A percentile compares a stretch with the other conserved stretches of the same genome.
These are phyloP conservation scores for Dugesia japonica DNA, from an alignment of 2,888 invertebrate genomes.

Conservation along the genomic window DNA sequence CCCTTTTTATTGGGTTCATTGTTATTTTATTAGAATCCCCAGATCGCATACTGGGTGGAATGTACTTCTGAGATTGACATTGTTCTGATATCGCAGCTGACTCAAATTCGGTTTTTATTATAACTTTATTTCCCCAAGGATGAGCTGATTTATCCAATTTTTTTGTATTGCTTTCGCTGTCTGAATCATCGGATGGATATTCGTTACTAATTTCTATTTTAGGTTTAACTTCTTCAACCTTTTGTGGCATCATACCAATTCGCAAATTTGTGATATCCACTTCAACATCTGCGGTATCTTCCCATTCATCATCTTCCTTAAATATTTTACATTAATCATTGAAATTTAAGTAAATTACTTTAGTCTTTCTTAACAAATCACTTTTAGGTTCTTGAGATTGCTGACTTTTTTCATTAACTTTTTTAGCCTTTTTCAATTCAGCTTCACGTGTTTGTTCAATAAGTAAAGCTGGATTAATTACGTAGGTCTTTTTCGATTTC, in stretches of 20 bases:
- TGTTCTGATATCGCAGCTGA: neutral
- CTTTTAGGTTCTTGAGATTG: constrained; percentile 9
- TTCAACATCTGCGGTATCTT: neutral
- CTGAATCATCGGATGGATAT: neutral
- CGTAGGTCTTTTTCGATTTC: neutral
- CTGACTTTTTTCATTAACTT: neutral
- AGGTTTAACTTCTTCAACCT: neutral
- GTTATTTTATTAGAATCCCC: neutral
- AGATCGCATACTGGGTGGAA: neutral
- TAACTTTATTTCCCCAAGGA: neutral
- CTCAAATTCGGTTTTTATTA: neutral
- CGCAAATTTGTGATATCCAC: neutral
- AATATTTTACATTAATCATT: neutral
- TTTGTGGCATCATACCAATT: neutral
- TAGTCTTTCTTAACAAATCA: neutral
- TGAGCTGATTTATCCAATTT: neutral
- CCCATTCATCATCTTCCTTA: constrained; percentile 11
- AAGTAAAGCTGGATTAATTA: neutral
- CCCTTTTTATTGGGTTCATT: neutral
- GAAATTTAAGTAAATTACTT: neutral
- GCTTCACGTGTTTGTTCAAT: neutral
- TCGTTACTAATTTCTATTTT: neutral
- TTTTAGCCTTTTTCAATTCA: neutral
- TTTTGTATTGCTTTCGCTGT: neutral
- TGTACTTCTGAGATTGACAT: neutral